Evolutionary conservation across 2,797 vertebrate species (phyloP).

Genomic region (Syncerus caffer): DNA sequence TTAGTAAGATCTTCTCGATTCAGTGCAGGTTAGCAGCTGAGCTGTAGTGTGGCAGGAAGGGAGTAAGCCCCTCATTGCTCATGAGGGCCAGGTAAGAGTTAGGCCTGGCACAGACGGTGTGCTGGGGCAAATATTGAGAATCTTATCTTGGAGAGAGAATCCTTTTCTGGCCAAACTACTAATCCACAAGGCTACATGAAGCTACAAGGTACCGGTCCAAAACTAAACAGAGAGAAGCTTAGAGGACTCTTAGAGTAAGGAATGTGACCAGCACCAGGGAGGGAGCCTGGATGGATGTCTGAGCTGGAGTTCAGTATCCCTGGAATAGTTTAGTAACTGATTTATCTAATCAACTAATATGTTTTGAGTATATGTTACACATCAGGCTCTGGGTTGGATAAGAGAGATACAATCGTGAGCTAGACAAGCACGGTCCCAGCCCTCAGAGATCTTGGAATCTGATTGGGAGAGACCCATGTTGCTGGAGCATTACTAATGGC

Average conservation of each 20-base stretch:
- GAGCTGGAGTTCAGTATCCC: background rate
- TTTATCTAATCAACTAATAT: background rate
- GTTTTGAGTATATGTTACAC: background rate
- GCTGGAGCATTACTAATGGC: background rate
- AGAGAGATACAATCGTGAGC: background rate
- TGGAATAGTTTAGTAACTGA: background rate
- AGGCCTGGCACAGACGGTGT: background rate
- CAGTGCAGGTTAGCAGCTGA: background rate
- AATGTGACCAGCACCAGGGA: background rate
- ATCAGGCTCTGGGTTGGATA: background rate
- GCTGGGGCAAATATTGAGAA: background rate
- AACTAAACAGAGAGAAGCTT: background rate
- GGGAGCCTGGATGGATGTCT: background rate
- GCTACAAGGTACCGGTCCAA: background rate
- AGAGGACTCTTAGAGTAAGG: background rate
- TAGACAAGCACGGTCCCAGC: background rate
- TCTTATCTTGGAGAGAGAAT: background rate
- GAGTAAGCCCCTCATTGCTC: background rate
- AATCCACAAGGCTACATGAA: background rate
- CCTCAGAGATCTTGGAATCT: background rate
- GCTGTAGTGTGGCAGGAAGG: background rate
- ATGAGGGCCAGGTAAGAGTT: background rate
- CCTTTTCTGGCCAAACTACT: background rate
- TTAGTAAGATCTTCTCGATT: background rate
- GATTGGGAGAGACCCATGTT: background rate